A percentile compares a stretch with the other conserved stretches of the same genome.
Conservation (phyloP, 2,888 invertebrate genomes). For the Ceratothoa steindachneri region DNA sequence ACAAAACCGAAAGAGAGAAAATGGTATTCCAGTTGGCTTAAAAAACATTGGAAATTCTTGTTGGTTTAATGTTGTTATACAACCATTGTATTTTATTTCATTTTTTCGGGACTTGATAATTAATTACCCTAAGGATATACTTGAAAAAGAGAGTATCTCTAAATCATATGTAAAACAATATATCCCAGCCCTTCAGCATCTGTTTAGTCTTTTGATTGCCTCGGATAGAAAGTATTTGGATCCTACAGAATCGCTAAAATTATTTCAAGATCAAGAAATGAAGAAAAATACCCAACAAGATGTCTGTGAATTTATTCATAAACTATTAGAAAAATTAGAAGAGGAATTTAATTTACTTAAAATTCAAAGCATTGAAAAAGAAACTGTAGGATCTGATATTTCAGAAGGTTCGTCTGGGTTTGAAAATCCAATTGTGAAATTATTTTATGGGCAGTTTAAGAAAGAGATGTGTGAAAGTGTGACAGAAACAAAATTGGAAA, state of each 20-base stretch:
- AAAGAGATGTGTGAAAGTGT: conserved; percentile 20
- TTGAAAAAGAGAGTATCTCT: conserved; percentile 23
- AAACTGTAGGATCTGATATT: conserved; percentile 30
- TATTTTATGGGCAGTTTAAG: conserved; percentile 55
- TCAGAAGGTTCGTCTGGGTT: conserved; percentile 41
- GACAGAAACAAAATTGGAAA: conserved; percentile 50
- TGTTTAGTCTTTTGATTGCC: conserved; percentile 55
- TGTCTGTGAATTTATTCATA: conserved; percentile 57
- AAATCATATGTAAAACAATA: conserved; percentile 48
- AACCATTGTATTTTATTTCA: conserved; percentile 55
- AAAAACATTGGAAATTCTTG: conserved; percentile 57
- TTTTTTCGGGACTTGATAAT: conserved; percentile 51
- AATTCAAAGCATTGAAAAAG: conserved; percentile 42
- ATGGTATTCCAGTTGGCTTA: conserved; percentile 54
- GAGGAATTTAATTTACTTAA: conserved; percentile 52
- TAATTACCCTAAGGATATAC: conserved; percentile 34
- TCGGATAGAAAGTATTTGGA: conserved; percentile 55
- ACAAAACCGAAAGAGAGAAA: conserved; percentile 50
- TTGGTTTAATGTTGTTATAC: conserved; percentile 58
- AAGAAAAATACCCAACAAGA: conserved; percentile 53
- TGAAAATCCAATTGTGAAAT: conserved; percentile 55
- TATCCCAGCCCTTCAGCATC: conserved; percentile 54
- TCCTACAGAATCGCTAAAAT: conserved; percentile 55
- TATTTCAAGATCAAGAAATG: conserved; percentile 53
- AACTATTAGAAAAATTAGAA: conserved; percentile 55